These are phyloP conservation scores for Euphydryas editha DNA, from an alignment of 2,888 invertebrate species.

Conservation along the genomic window DNA sequence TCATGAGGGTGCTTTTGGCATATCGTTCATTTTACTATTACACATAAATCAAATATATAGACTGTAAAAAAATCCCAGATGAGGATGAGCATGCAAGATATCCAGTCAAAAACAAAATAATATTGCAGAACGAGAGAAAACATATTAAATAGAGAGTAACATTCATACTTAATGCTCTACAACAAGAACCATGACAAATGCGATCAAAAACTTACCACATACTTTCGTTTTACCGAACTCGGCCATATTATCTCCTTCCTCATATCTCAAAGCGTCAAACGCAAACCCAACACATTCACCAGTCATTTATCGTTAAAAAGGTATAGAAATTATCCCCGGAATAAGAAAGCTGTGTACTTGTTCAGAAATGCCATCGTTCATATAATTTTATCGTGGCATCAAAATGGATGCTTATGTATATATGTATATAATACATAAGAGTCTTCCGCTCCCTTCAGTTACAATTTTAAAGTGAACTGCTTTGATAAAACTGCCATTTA, in stretches of 20 bases:
- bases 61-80: too few species aligned
- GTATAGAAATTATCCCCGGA: slow-evolving; percentile 37
- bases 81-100: too few species aligned
- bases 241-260: slow-evolving; percentile 29
- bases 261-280: slow-evolving; percentile 45
- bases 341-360: neutral
- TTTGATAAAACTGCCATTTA: too few species aligned
- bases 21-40: too few species aligned
- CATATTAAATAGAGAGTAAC: neutral
- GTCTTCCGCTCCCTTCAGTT: too few species aligned
- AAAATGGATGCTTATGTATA: too few species aligned
- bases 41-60: too few species aligned
- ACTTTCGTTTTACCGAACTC: neutral
- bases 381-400: neutral
- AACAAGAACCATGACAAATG: neutral
- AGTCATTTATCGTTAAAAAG: slow-evolving; percentile 50
- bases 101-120: too few species aligned
- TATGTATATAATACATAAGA: too few species aligned
- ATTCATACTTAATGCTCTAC: neutral
- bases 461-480: too few species aligned
- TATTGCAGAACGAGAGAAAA: neutral
- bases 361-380: neutral
- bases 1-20: too few species aligned
- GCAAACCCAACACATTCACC: slow-evolving; percentile 43
- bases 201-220: neutral